phyloP scores from a whole-genome alignment of 2,888 invertebrate genomes.

The Magallana nippona region DNA sequence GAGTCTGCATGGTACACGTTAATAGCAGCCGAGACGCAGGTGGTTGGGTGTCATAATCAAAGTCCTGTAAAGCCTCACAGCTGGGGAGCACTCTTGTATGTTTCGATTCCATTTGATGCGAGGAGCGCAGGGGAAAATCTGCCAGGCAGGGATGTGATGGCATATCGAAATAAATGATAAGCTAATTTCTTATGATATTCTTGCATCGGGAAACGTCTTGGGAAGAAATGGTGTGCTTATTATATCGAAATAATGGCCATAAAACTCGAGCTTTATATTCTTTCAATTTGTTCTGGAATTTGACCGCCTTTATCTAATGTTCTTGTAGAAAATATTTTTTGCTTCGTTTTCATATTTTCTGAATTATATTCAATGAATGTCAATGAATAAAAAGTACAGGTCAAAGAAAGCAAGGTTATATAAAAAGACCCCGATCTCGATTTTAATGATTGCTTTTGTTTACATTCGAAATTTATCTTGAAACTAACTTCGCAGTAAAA shows the following conservation, averaged over 20 bases:
- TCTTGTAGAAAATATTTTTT: not conserved
- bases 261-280: not conserved
- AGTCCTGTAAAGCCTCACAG: conserved; percentile 2
- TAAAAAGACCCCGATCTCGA: no score
- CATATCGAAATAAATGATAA: conserved; percentile 28
- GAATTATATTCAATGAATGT: not conserved
- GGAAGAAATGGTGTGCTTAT: not conserved
- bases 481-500: no score
- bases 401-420: no score
- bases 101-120: conserved; percentile 27
- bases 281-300: not conserved
- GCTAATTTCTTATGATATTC: conserved; percentile 18
- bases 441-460: no score
- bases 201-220: not conserved
- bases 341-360: not conserved
- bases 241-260: conserved; percentile 7
- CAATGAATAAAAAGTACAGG: not conserved
- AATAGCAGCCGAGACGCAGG: conserved; percentile 2
- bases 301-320: not conserved
- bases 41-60: conserved; percentile 1
- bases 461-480: no score
- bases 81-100: not conserved
- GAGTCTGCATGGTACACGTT: not conserved
- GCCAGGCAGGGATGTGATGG: not conserved
- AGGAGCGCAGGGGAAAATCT: not conserved